phyloP scores from a whole-genome alignment of 2,113 vertebrate genomes.

The Sinocyclocheilus anshuiensis region DNA sequence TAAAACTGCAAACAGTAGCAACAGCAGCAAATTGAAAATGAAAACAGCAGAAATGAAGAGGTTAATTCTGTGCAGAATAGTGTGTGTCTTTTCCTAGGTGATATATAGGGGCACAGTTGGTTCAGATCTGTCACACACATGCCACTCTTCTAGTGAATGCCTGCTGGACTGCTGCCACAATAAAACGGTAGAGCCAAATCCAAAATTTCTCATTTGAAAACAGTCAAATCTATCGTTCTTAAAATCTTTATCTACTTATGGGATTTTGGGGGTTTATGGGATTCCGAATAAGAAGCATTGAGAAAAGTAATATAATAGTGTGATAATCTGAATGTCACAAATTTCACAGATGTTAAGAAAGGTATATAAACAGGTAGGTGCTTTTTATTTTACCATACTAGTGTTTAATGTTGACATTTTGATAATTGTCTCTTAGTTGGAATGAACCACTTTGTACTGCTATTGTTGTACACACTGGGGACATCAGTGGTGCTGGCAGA shows the following conservation, averaged over 20 bases:
- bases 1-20: not conserved
- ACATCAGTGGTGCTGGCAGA: constrained; percentile 69
- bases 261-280: too few species aligned
- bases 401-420: constrained; percentile 3
- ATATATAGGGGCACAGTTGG: constrained; percentile 61
- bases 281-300: too few species aligned
- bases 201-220: not conserved
- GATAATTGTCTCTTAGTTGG: constrained; percentile 57
- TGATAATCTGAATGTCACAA: not conserved
- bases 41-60: constrained; percentile 64
- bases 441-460: constrained; percentile 70
- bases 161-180: constrained; percentile 57
- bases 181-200: constrained; percentile 63
- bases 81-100: constrained; percentile 44
- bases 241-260: not conserved
- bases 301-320: too few species aligned
- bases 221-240: not conserved
- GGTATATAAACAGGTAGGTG: not conserved
- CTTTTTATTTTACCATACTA: not conserved
- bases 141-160: constrained; percentile 60
- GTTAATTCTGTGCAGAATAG: constrained; percentile 69
- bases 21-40: not conserved
- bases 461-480: constrained; percentile 71
- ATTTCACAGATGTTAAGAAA: not conserved
- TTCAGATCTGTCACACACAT: constrained; percentile 63